A percentile compares a stretch with the other conserved stretches of the same genome.
phyloP scores from a whole-genome alignment of 2,113 vertebrate species.

The Meleagris gallopavo region DNA sequence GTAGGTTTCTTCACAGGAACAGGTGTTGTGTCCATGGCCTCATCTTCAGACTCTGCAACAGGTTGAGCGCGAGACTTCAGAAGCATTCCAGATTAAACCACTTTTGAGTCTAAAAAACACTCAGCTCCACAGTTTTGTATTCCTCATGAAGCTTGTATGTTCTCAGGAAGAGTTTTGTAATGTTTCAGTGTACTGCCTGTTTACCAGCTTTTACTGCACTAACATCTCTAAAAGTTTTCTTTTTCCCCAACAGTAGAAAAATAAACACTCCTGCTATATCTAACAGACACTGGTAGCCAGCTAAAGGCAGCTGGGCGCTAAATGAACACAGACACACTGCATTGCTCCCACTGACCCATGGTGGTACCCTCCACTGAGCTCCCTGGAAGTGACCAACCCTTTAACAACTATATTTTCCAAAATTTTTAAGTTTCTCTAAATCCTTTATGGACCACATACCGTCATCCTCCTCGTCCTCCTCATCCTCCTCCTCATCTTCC shows the following conservation, averaged over 20 bases:
- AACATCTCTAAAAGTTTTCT: neutral
- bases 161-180: neutral
- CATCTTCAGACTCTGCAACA: constrained; percentile 88
- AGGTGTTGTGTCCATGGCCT: constrained; percentile 88
- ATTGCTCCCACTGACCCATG: neutral
- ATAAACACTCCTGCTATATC: neutral
- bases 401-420: neutral
- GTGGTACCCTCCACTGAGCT: neutral
- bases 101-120: neutral
- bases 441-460: constrained; percentile 52
- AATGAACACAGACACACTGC: neutral
- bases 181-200: neutral
- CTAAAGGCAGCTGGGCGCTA: neutral
- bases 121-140: neutral
- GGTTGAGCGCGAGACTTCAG: neutral
- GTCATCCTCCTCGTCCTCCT: constrained; percentile 66
- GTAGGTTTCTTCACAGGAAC: constrained; percentile 87
- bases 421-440: neutral
- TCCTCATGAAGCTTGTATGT: fast-evolving
- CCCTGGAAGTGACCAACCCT: fast-evolving
- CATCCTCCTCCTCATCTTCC: constrained; percentile 19
- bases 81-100: neutral
- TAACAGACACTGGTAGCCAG: neutral
- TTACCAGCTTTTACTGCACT: neutral
- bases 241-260: neutral